These are phyloP conservation scores for Falcaria lacertinaria DNA, from an alignment of 2,888 invertebrate species.

Conservation along the genomic window DNA sequence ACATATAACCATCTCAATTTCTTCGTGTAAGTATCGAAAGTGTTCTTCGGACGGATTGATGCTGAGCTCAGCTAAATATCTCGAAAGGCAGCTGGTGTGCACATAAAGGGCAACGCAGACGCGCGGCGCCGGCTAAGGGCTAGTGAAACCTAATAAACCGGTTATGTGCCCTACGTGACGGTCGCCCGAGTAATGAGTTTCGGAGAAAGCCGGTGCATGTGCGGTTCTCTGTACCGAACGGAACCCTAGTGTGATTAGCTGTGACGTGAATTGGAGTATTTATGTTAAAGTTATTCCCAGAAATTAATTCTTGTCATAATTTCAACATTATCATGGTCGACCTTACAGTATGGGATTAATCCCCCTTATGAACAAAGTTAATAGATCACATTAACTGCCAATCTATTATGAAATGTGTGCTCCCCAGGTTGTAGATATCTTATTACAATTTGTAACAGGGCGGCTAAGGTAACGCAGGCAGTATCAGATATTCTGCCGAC, in stretches of 20 bases:
- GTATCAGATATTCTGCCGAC: too few relatives aligned
- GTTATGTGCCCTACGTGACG: conserved; percentile 73
- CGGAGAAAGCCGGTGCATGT: conserved; percentile 62
- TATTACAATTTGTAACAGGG: too few relatives aligned
- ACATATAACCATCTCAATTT: too few relatives aligned
- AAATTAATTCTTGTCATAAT: too few relatives aligned
- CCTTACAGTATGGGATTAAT: too few relatives aligned
- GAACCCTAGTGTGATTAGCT: conserved; percentile 3
- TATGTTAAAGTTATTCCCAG: too few relatives aligned
- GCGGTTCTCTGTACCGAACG: conserved; percentile 38
- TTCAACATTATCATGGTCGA: too few relatives aligned
- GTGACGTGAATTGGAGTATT: background rate
- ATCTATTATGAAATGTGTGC: too few relatives aligned
- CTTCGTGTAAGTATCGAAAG: background rate
- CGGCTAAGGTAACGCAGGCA: too few relatives aligned
- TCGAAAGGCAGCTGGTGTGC: conserved; percentile 20
- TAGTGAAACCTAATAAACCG: conserved; percentile 74
- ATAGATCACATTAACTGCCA: too few relatives aligned
- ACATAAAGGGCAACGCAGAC: conserved; percentile 44
- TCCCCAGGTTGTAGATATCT: too few relatives aligned
- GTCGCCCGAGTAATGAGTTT: conserved; percentile 73
- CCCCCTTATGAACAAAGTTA: too few relatives aligned
- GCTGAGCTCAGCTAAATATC: conserved; percentile 1
- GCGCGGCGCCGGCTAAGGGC: conserved; percentile 38
- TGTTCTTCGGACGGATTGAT: background rate